Evolutionary conservation across 2,113 vertebrate species (phyloP).

Genomic region (Nanorana parkeri): DNA sequence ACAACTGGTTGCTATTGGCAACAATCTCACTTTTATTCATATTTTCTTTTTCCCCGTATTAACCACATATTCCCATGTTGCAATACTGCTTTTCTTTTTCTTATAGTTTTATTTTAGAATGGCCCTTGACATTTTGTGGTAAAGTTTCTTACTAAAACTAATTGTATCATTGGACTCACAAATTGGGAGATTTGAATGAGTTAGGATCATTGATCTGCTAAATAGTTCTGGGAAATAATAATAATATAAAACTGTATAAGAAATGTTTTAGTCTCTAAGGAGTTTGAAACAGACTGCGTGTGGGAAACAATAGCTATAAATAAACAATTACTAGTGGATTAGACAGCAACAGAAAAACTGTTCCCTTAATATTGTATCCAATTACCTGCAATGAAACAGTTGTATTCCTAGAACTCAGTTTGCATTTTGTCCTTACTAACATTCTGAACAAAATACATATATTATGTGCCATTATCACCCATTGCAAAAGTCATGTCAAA

Average conservation of each 20-base stretch:
- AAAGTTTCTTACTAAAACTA: constrained; percentile 25
- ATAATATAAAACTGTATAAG: constrained; percentile 48
- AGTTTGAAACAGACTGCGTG: constrained; percentile 47
- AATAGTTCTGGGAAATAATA: constrained; percentile 55
- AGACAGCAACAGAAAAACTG: constrained; percentile 16
- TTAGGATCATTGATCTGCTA: constrained; percentile 55
- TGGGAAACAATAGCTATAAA: constrained; percentile 56
- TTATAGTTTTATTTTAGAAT: background rate
- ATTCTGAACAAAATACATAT: constrained; percentile 16
- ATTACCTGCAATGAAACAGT: constrained; percentile 18
- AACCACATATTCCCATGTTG: no score
- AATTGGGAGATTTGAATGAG: constrained; percentile 52
- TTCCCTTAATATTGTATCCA: constrained; percentile 9
- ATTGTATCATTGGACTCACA: constrained; percentile 40
- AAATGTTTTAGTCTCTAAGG: constrained; percentile 51
- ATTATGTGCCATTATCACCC: constrained; percentile 11
- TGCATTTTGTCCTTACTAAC: background rate
- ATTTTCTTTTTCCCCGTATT: no score
- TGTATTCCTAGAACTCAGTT: constrained; percentile 12
- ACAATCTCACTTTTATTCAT: no score
- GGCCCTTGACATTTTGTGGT: constrained; percentile 27
- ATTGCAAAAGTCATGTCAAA: background rate
- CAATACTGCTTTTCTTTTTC: no score
- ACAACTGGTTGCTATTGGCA: no score
- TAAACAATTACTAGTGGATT: constrained; percentile 53